Evolutionary conservation across 1,140 invertebrate genomes (phyloP), one percentile per base, ranked within the genome.

Genomic region (Pentalonia nigronervosa): DNA sequence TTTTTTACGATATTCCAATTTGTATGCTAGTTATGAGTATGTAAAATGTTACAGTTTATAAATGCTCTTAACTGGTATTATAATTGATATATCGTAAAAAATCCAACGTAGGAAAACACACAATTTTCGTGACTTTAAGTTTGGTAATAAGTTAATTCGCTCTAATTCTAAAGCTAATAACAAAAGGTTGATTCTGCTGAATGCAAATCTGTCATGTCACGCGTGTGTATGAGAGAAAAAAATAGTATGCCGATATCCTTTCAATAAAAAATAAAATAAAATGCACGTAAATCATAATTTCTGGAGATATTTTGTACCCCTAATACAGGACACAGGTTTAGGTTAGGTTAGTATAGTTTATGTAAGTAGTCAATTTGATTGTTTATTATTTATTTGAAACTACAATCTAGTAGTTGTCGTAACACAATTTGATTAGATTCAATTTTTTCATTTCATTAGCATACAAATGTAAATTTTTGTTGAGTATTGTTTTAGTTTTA

Each of bases 381-480:
- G n/a, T 87, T 88, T 17, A 34, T 50, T 56, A 36, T 90, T 60
- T 90, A 45, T 67, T 90, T 60, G n/a, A 67, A 60, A n/a, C 25
- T 45, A 90, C 14, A 56, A 53, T 53, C 1, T 56, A 36, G 23
- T 23, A 41, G 17, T 45, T 20, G 25, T 88, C 0, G 8, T 53
- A 34, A 88, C 9, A 90, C 89, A 47, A 90, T 90, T 90, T 90
- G 25, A 41, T 90, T 90, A 47, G 41, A 90, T 90, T 67, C 45
- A 90, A 90, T 90, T 60, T 89, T 60, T 67, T 45, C 45, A 45
- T 90, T 90, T 90, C 36, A 90, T 67, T 90, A 45, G 36, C 41
- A 67, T 90, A 60, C 14, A 60, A 60, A 90, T 67, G 53, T 60
- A 90, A 67, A 90, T 67, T 90, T 60, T 41, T 90, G 23, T 90